Conservation (phyloP, 2,113 vertebrate genomes). For the Tragulus kanchil region DNA sequence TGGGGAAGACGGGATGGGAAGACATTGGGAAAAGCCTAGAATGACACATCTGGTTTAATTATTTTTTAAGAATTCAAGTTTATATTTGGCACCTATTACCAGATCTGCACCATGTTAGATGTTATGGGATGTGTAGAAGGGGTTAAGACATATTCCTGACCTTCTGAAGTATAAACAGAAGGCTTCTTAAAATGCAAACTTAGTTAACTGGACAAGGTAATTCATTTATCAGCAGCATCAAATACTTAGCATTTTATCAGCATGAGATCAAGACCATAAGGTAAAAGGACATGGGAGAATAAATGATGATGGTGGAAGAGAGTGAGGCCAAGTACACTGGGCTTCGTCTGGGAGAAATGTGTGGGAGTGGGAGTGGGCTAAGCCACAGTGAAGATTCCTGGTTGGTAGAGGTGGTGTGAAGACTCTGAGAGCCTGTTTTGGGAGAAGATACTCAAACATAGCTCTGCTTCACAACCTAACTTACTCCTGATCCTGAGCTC, state of each 20-base stretch:
- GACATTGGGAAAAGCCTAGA: slow-evolving; percentile 28
- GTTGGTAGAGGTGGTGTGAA: not conserved
- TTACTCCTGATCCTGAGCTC: not conserved
- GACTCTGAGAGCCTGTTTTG: not conserved
- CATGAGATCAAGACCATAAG: not conserved
- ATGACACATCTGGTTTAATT: slow-evolving; percentile 30
- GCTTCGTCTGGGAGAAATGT: not conserved
- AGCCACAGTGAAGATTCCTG: not conserved
- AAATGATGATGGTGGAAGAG: not conserved
- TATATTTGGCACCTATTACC: not conserved
- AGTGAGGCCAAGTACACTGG: not conserved
- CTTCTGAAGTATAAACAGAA: slow-evolving; percentile 51
- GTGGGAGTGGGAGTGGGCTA: not conserved
- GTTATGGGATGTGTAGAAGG: slow-evolving; percentile 36
- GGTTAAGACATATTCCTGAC: not conserved
- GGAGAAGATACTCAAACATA: not conserved
- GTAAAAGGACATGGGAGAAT: not conserved
- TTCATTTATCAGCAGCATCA: not conserved
- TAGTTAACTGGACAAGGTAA: not conserved
- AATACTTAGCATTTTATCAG: not conserved
- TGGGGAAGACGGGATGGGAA: not conserved
- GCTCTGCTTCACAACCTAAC: not conserved
- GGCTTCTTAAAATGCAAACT: slow-evolving; percentile 4
- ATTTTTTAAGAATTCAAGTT: slow-evolving; percentile 51
- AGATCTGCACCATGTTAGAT: not conserved